These are phyloP conservation scores for Acipenser ruthenus DNA, from an alignment of 2,797 vertebrate species.

Conservation along the genomic window DNA sequence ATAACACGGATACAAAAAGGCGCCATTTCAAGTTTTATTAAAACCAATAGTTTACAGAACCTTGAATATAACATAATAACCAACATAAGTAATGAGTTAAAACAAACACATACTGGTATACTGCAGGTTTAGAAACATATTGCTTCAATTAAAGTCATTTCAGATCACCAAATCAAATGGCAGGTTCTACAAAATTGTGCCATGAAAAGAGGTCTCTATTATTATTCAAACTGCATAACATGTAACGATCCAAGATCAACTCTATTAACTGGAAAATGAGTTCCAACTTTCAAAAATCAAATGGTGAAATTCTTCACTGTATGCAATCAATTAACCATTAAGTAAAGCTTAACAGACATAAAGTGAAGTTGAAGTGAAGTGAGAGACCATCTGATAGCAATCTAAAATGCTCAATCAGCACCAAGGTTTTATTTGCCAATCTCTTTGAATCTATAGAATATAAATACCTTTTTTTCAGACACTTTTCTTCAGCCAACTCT, in stretches of 20 bases:
- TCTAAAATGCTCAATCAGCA: not conserved
- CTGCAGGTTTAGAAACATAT: too few species aligned
- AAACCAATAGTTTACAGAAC: too few species aligned
- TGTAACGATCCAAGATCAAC: conserved; percentile 4
- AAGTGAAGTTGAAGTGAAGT: not conserved
- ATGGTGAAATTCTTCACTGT: conserved; percentile 6
- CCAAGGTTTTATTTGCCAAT: not conserved
- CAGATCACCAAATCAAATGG: too few species aligned
- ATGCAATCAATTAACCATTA: conserved; percentile 12
- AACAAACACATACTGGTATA: too few species aligned
- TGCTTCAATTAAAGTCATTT: too few species aligned
- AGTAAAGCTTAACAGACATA: conserved; percentile 8
- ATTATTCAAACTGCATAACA: not conserved
- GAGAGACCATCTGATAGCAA: conserved; percentile 1
- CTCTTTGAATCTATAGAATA: not conserved
- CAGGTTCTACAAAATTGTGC: not conserved
- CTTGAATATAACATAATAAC: too few species aligned
- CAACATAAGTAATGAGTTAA: too few species aligned
- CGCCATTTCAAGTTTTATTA: too few species aligned
- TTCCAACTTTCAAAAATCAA: conserved; percentile 6
- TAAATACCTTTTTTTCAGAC: too few species aligned
- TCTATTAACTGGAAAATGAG: conserved; percentile 13
- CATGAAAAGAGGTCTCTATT: not conserved
- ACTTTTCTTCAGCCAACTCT: not conserved
- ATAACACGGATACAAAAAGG: too few species aligned